A percentile compares a stretch with the other conserved stretches of the same genome.
Evolutionary conservation across 2,797 vertebrate species (phyloP).

Genomic region (Microhierax caerulescens): DNA sequence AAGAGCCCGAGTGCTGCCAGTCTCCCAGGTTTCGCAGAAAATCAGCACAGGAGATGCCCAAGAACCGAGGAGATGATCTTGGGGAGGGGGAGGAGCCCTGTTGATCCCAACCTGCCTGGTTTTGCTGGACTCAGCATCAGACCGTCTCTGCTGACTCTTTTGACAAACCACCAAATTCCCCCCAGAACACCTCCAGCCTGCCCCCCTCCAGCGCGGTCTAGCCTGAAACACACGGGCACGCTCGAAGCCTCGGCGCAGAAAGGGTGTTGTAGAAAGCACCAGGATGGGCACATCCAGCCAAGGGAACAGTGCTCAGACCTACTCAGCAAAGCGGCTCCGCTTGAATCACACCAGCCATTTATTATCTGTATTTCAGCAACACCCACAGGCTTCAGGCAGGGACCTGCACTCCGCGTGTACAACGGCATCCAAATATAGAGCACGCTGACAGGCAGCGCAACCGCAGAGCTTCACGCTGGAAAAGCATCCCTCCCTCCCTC

Average conservation of each 20-base stretch:
- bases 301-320: neutral
- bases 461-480: neutral
- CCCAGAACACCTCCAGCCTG: neutral
- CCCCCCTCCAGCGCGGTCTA: neutral
- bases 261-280: neutral
- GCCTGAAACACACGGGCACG: neutral
- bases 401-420: neutral
- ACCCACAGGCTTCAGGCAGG: neutral
- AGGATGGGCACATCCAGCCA: neutral
- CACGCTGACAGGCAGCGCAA: neutral
- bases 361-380: slow-evolving; percentile 20
- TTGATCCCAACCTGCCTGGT: neutral
- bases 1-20: neutral
- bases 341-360: neutral
- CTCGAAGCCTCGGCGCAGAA: neutral
- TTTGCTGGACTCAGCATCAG: neutral
- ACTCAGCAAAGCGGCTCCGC: neutral
- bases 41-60: neutral
- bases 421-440: neutral
- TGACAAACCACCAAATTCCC: neutral
- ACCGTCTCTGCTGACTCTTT: neutral
- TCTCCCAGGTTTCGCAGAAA: neutral
- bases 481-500: neutral
- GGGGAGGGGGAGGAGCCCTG: neutral
- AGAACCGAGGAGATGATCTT: neutral